Evolutionary conservation across 2,888 invertebrate genomes (phyloP), one percentile per base, ranked within the genome.

Genomic region (Seladonia tumulorum): DNA sequence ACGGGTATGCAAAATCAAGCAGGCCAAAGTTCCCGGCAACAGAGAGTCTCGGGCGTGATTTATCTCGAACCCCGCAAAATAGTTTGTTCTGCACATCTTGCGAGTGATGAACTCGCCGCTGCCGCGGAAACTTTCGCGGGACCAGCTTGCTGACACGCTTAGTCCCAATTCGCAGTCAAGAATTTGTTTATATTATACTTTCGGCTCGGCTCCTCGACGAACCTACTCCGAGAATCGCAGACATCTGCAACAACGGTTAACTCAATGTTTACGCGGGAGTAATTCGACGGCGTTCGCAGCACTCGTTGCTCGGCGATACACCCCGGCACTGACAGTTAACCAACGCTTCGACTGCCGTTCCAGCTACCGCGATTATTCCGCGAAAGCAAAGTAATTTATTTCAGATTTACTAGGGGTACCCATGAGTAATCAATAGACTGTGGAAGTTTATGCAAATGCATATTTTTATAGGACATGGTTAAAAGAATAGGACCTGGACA

Each of bases 41-140:
- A 72, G 74, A 75, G 79, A 75, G 79, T 79, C 75, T 39, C 63
- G 71, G 39, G 25, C 73, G 83, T 85, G 84, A 85, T 85, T 83
- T 85, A 85, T 85, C 75, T 75, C 71, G 84, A 29, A 39, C 47
- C 79, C 79, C 53, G n/a, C 71, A 70, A 83, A 85, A 85, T 79
- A 85, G 85, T 83, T 85, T 79, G 75, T 57, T 71, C 84, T 29
- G 79, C 85, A 66, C 71, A 75, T 83, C 84, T 76, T 72, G 79
- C 83, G 83, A 85, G 79, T 83, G 71, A 79, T 85, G 79, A 83
- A 79, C 83, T 83, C 84, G 71, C 22, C 63, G 79, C 76, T 71
- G 18, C 53, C 18, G 53, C 29, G 71, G 35, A 49, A 71, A 83
- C 60, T 75, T 85, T 63, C 35, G 16, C 42, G 12, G 60, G 35